These are phyloP conservation scores for Petrocephalus zakoni DNA, from an alignment of 2,113 vertebrate species.

Conservation along the genomic window DNA sequence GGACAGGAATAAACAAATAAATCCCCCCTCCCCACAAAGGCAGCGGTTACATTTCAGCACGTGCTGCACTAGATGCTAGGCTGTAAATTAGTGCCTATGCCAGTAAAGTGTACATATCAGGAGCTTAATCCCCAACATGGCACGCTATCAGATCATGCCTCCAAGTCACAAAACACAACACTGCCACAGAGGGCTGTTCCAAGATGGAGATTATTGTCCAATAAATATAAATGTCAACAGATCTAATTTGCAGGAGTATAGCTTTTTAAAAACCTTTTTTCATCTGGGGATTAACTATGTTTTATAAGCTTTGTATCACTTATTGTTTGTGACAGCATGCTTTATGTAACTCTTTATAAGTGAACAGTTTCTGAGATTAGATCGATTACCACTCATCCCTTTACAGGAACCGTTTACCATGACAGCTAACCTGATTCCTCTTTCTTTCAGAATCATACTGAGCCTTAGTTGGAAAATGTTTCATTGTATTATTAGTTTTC, in stretches of 20 bases:
- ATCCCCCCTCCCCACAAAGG: neutral
- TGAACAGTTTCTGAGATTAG: neutral
- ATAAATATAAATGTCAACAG: neutral
- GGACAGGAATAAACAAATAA: constrained; percentile 11
- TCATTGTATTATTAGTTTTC: neutral
- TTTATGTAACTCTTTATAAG: neutral
- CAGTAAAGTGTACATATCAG: neutral
- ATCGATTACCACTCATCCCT: neutral
- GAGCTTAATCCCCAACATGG: neutral
- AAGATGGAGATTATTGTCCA: neutral
- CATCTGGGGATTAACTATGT: neutral
- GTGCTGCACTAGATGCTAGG: neutral
- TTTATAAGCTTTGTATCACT: neutral
- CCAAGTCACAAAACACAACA: too few relatives aligned
- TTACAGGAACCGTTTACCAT: neutral
- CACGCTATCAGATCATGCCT: neutral
- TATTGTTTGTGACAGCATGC: neutral
- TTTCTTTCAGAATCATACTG: neutral
- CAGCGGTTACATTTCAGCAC: neutral
- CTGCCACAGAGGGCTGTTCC: neutral
- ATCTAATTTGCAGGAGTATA: neutral
- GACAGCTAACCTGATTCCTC: neutral
- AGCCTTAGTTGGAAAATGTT: neutral
- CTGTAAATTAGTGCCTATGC: too few relatives aligned
- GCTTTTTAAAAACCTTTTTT: neutral